phyloP scores from a whole-genome alignment of 2,797 vertebrate genomes.

The Hybognathus amarus region DNA sequence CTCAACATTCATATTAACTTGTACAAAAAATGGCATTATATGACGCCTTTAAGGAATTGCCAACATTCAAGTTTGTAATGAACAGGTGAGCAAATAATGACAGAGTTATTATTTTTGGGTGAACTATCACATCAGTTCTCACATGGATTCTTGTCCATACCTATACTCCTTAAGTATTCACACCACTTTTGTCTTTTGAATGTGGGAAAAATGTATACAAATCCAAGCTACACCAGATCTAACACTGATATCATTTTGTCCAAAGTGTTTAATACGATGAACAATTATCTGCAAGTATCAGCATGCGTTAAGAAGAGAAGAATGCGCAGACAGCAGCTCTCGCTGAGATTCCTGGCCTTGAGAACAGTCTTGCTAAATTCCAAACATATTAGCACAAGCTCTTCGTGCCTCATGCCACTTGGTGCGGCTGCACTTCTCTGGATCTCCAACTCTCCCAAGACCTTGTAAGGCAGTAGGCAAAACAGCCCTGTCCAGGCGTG shows the following conservation, averaged over 20 bases:
- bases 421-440: neutral
- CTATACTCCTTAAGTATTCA: neutral
- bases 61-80: neutral
- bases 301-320: constrained; percentile 19
- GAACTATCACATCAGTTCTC: neutral
- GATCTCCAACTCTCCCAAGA: constrained; percentile 36
- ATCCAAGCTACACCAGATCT: neutral
- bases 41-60: neutral
- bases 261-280: neutral
- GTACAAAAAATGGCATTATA: no score
- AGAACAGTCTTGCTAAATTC: constrained; percentile 57
- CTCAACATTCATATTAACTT: no score
- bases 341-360: constrained; percentile 58
- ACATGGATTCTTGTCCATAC: neutral
- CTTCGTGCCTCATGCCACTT: constrained; percentile 43
- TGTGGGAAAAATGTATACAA: neutral
- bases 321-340: constrained; percentile 45
- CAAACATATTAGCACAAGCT: constrained; percentile 57
- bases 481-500: constrained; percentile 45
- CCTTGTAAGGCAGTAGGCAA: constrained; percentile 53
- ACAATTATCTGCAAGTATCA: constrained; percentile 17
- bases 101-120: neutral
- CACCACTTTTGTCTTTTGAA: neutral
- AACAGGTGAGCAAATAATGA: neutral
- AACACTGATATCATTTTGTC: neutral